phyloP scores from a whole-genome alignment of 2,113 vertebrate species.

The Callorhinus ursinus region DNA sequence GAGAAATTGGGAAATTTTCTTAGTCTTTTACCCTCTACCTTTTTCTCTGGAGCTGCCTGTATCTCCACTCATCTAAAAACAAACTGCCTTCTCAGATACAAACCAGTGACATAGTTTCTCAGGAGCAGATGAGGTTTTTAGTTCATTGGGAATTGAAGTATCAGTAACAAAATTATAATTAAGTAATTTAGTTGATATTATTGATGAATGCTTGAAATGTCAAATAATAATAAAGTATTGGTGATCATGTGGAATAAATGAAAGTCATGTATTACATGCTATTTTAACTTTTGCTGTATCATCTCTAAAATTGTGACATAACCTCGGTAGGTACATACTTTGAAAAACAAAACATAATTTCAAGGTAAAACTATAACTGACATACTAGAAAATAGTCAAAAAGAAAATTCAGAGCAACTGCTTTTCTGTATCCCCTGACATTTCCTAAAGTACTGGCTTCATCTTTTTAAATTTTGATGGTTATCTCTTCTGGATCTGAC shows the following conservation, averaged over 20 bases:
- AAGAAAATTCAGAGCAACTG: not conserved
- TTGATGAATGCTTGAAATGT: not conserved
- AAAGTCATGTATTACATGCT: not conserved
- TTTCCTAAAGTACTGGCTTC: not conserved
- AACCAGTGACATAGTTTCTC: not conserved
- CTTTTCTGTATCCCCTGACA: not conserved
- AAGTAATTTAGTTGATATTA: not conserved
- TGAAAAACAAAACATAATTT: not conserved
- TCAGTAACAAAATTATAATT: not conserved
- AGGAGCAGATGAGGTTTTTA: slow-evolving; percentile 13
- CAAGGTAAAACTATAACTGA: not conserved
- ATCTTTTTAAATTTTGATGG: not conserved
- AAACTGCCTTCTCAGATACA: not conserved
- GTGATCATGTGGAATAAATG: not conserved
- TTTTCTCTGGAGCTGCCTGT: not conserved
- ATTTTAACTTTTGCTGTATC: not conserved
- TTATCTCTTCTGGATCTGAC: not conserved
- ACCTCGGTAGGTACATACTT: not conserved
- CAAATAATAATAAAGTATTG: not conserved
- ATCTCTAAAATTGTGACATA: not conserved
- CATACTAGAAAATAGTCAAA: not conserved
- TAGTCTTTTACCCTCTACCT: not conserved
- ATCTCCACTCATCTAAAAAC: not conserved
- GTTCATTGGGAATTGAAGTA: slow-evolving; percentile 24
- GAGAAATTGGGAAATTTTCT: not conserved